These are phyloP conservation scores for Fabriciana adippe DNA, from an alignment of 2,888 invertebrate species.

Conservation along the genomic window DNA sequence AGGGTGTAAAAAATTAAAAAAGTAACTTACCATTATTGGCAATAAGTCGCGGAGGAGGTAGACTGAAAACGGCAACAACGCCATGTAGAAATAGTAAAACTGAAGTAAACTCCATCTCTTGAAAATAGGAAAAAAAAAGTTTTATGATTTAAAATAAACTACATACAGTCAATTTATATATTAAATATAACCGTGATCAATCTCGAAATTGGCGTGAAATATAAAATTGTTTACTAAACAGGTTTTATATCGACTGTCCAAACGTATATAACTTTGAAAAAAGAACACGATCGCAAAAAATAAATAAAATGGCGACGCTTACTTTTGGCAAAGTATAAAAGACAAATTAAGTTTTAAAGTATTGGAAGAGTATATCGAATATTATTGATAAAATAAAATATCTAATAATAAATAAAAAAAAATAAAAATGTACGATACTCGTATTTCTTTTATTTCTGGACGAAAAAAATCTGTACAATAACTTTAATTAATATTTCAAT, in stretches of 20 bases:
- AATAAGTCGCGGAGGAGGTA: not conserved
- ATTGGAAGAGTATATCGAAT: too few relatives aligned
- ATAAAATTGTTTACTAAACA: slow-evolving; percentile 3
- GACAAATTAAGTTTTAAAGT: too few relatives aligned
- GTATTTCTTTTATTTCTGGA: too few relatives aligned
- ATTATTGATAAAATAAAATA: too few relatives aligned
- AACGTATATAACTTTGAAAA: not conserved
- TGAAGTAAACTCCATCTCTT: not conserved
- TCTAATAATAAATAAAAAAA: too few relatives aligned
- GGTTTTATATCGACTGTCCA: slow-evolving; percentile 1
- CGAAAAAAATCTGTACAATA: too few relatives aligned
- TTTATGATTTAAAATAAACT: not conserved
- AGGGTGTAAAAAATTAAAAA: not conserved
- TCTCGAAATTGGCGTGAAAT: not conserved
- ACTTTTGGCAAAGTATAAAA: too few relatives aligned
- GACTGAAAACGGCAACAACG: not conserved
- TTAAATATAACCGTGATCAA: too few relatives aligned
- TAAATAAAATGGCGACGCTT: not conserved
- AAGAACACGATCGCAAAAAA: not conserved
- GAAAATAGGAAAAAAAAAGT: not conserved
- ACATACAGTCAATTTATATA: too few relatives aligned
- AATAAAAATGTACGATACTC: too few relatives aligned
- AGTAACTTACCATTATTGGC: not conserved
- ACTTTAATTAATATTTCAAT: too few relatives aligned
- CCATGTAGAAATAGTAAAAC: slow-evolving; percentile 5